Percentiles rank a stretch among this genome's conserved stretches.
phyloP scores from a whole-genome alignment of 2,888 invertebrate genomes.

The Nezara viridula region DNA sequence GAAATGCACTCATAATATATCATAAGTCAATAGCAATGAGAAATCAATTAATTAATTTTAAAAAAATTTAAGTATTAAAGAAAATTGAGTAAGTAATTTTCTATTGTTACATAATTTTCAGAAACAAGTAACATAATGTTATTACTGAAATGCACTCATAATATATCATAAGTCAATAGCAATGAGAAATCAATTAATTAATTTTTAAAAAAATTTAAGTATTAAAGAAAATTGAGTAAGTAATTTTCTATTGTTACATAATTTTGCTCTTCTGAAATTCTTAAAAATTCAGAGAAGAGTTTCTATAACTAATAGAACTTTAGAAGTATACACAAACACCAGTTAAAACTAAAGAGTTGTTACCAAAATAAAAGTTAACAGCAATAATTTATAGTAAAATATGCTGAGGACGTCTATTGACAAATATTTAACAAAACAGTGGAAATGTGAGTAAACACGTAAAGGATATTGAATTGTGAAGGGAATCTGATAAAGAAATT shows the following conservation, averaged over 20 bases:
- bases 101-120: no score
- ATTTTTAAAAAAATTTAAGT: no score
- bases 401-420: no score
- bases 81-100: background rate
- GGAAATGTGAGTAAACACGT: no score
- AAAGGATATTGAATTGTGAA: no score
- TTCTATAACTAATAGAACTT: background rate
- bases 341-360: no score
- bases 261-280: background rate
- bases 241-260: background rate
- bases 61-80: background rate
- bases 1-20: background rate
- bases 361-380: no score
- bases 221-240: background rate
- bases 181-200: background rate
- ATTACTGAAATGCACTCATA: background rate
- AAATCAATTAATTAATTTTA: background rate
- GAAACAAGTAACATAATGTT: background rate
- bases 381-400: no score
- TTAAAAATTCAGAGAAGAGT: background rate
- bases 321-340: no score
- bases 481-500: no score
- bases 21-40: background rate
- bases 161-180: background rate
- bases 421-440: no score